Conservation (phyloP, 1,140 invertebrate species). For the Polypedilum vanderplanki region DNA sequence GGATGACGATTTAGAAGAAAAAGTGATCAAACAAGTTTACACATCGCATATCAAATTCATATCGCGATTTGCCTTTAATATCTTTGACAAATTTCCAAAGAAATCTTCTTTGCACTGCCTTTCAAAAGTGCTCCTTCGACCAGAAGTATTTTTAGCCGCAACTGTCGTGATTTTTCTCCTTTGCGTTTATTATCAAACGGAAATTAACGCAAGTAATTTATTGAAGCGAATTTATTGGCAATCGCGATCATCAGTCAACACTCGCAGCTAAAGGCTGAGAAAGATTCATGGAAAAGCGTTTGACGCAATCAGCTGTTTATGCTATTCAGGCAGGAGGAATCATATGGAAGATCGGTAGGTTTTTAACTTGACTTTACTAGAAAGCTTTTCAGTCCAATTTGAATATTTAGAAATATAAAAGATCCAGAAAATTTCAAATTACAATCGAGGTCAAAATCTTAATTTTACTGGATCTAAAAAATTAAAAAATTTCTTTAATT, state of each 20-base stretch:
- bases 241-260: constrained; percentile 52
- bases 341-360: constrained; percentile 81
- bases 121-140: constrained; percentile 56
- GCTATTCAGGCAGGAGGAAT: constrained; percentile 80
- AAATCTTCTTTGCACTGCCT: constrained; percentile 55
- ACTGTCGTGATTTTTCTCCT: constrained; percentile 58
- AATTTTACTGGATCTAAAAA: background rate
- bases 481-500: background rate
- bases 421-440: background rate
- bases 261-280: constrained; percentile 51
- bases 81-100: constrained; percentile 46
- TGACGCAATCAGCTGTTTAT: constrained; percentile 69
- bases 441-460: background rate
- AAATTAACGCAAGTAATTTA: constrained; percentile 67
- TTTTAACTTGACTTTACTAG: background rate
- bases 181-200: constrained; percentile 67
- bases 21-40: constrained; percentile 76
- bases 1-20: constrained; percentile 84
- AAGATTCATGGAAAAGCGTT: constrained; percentile 67
- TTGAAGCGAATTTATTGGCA: constrained; percentile 64
- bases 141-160: constrained; percentile 63
- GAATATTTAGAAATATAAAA: background rate
- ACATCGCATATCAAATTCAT: constrained; percentile 73
- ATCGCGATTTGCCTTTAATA: constrained; percentile 65
- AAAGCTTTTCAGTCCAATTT: constrained; percentile 47